These are phyloP conservation scores for Ophioninae sp. DNA, from an alignment of 2,888 invertebrate species.

Conservation along the genomic window DNA sequence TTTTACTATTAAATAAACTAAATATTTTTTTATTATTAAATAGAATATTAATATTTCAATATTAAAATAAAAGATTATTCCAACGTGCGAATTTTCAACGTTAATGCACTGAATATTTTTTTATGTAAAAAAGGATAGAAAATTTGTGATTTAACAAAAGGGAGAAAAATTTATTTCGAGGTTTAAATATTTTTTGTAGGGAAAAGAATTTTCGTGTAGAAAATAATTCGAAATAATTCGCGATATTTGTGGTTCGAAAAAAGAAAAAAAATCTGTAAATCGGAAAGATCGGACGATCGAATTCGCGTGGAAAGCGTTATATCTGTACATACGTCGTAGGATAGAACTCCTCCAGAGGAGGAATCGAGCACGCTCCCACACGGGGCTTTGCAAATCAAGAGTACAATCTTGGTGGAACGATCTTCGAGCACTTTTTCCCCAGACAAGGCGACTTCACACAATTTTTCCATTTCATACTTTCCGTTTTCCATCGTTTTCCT, in stretches of 20 bases:
- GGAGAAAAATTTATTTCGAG: too few relatives aligned
- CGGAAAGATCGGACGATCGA: background rate
- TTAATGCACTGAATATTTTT: too few relatives aligned
- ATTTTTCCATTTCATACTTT: conserved; percentile 42
- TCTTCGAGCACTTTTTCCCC: conserved; percentile 47
- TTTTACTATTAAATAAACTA: too few relatives aligned
- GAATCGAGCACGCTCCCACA: conserved; percentile 62
- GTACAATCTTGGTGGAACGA: conserved; percentile 57
- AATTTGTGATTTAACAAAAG: too few relatives aligned
- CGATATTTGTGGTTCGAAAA: background rate
- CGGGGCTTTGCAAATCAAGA: conserved; percentile 59
- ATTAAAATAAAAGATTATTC: too few relatives aligned
- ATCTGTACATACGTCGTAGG: conserved; percentile 15
- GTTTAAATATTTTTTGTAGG: background rate
- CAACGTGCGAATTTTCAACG: too few relatives aligned
- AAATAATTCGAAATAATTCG: background rate
- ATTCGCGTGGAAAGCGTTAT: conserved; percentile 4
- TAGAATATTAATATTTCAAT: too few relatives aligned
- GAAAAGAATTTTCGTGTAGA: background rate
- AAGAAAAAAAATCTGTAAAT: background rate
- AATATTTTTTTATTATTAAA: too few relatives aligned
- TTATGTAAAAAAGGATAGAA: too few relatives aligned
- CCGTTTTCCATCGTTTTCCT: conserved; percentile 32
- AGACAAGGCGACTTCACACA: conserved; percentile 24
- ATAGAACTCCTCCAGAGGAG: conserved; percentile 34